Conservation (phyloP, 2,888 invertebrate genomes). For the Galerucella nymphaeae region DNA sequence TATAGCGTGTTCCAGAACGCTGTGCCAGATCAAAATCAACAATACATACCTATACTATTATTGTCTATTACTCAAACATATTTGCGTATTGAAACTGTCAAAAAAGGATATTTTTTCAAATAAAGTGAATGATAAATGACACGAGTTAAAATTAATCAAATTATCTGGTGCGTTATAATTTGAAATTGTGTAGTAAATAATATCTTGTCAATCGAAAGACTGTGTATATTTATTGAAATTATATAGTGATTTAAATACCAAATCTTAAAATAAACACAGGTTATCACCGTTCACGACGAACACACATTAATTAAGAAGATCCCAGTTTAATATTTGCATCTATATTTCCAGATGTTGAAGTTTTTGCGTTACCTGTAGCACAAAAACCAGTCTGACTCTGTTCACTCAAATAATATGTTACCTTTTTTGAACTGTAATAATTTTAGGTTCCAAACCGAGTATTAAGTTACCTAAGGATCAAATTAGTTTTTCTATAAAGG, state of each 20-base stretch:
- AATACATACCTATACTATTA: too few relatives aligned
- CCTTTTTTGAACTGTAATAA: conserved; percentile 27
- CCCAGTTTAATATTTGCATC: conserved; percentile 14
- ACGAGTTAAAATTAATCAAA: too few relatives aligned
- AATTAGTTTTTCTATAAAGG: conserved; percentile 20
- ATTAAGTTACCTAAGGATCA: conserved; percentile 24
- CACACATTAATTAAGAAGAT: neutral
- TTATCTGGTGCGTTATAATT: neutral
- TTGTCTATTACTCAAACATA: too few relatives aligned
- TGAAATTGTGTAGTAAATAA: neutral
- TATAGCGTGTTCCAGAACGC: too few relatives aligned
- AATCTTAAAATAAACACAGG: conserved; percentile 5
- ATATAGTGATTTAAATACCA: conserved; percentile 10
- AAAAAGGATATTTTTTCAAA: too few relatives aligned
- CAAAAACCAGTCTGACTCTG: conserved; percentile 25
- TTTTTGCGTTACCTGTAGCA: conserved; percentile 20
- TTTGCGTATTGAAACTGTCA: too few relatives aligned
- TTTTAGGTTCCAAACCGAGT: conserved; percentile 21
- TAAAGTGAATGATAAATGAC: too few relatives aligned
- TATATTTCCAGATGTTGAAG: conserved; percentile 13
- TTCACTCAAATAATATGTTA: conserved; percentile 27
- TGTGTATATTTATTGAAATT: conserved; percentile 1
- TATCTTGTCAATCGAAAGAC: neutral
- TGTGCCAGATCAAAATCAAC: too few relatives aligned
- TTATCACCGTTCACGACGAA: conserved; percentile 6